Evolutionary conservation across 2,888 invertebrate species (phyloP).

Genomic region (Branchipolynoe longqiensis): DNA sequence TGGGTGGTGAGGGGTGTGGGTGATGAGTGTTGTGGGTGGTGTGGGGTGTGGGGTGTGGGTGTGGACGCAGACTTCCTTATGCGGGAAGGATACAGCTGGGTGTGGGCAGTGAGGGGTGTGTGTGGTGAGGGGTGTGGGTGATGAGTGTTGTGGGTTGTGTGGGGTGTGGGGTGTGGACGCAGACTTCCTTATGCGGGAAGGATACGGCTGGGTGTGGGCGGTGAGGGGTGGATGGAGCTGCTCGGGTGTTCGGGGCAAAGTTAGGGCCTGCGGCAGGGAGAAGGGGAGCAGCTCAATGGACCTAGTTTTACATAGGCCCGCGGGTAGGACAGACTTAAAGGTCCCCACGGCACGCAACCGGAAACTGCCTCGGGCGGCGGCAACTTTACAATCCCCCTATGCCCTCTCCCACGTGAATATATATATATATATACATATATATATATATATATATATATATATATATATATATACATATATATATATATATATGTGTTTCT

Average conservation of each 20-base stretch:
- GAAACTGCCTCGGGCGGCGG: not conserved
- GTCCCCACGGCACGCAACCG: not conserved
- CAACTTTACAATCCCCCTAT: not conserved
- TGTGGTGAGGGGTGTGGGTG: not conserved
- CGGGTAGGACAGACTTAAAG: not conserved
- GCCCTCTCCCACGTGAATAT: not conserved
- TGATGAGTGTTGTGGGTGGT: too few relatives aligned
- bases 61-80: too few relatives aligned
- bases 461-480: not conserved
- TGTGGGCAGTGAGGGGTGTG: not conserved
- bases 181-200: too few relatives aligned
- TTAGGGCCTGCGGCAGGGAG: not conserved
- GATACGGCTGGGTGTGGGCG: not conserved
- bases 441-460: too few relatives aligned
- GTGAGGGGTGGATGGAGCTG: not conserved
- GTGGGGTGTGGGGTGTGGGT: too few relatives aligned
- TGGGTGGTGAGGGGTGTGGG: too few relatives aligned
- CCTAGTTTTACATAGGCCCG: conserved; percentile 17
- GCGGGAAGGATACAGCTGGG: not conserved
- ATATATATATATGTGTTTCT: too few relatives aligned
- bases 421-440: not conserved
- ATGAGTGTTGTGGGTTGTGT: too few relatives aligned
- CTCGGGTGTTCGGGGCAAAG: not conserved
- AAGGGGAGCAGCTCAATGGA: conserved; percentile 5
- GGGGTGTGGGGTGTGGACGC: too few relatives aligned